These are phyloP conservation scores for Netelia inedita DNA, from an alignment of 2,888 invertebrate species.

Conservation along the genomic window DNA sequence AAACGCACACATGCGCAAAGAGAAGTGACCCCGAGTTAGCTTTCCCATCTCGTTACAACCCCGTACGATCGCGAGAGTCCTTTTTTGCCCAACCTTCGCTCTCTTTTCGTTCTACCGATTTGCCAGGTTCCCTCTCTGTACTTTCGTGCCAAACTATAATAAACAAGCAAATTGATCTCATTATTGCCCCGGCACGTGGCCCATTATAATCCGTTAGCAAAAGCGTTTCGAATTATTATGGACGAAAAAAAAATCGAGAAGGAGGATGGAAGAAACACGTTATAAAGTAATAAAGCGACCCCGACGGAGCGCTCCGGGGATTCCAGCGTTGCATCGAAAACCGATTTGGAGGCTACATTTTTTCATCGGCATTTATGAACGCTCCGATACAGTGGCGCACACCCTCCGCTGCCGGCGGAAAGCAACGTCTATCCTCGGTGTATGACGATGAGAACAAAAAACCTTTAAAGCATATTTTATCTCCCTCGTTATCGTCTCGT, in stretches of 20 bases:
- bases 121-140: background rate
- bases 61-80: background rate
- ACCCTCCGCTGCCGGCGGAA: background rate
- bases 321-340: constrained; percentile 52
- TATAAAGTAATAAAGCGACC: background rate
- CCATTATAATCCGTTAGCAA: constrained; percentile 43
- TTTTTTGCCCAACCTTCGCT: background rate
- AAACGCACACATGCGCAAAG: background rate
- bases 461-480: background rate
- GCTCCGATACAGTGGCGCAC: background rate
- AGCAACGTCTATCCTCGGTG: background rate
- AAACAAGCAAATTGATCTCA: constrained; percentile 56
- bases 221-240: constrained; percentile 32
- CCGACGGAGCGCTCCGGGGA: background rate
- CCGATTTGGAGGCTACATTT: constrained; percentile 44
- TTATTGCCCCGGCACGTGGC: constrained; percentile 43
- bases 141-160: constrained; percentile 43
- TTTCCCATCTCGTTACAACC: background rate
- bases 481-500: constrained; percentile 1
- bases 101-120: background rate
- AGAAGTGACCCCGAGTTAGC: background rate
- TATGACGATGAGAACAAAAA: background rate
- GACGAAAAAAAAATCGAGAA: background rate
- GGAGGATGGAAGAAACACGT: constrained; percentile 11
- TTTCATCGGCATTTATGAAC: constrained; percentile 22